These are phyloP conservation scores for Melospiza melodia DNA, from an alignment of 2,113 vertebrate species.

Conservation along the genomic window DNA sequence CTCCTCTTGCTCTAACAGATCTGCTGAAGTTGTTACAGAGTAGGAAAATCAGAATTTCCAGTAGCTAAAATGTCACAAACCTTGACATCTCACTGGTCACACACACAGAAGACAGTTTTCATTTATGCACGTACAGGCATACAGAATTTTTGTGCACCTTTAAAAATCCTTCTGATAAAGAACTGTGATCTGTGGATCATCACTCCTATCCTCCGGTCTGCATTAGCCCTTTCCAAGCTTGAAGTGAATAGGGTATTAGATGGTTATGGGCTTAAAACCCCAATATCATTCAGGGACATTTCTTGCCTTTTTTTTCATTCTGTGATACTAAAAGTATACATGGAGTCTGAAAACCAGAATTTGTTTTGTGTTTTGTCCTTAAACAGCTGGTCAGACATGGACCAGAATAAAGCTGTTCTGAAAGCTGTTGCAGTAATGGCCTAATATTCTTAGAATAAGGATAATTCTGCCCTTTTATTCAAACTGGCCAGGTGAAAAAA, in stretches of 20 bases:
- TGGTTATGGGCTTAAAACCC: neutral
- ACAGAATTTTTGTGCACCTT: neutral
- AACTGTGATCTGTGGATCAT: neutral
- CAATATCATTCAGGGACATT: neutral
- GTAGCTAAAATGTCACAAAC: neutral
- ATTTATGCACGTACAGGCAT: neutral
- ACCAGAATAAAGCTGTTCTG: neutral
- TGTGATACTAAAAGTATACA: rapidly evolving
- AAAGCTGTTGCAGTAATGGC: neutral
- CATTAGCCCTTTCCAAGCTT: neutral
- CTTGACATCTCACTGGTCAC: neutral
- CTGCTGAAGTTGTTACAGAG: neutral
- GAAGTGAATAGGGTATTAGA: neutral
- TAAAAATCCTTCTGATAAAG: neutral
- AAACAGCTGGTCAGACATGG: neutral
- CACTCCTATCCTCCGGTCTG: neutral
- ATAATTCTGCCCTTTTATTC: neutral
- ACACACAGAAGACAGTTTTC: neutral
- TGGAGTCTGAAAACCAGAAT: neutral
- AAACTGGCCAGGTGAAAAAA: neutral
- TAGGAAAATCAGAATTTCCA: neutral
- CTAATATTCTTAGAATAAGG: neutral
- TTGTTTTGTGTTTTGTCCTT: neutral
- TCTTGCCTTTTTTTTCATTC: neutral
- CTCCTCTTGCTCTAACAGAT: neutral